Base-by-base conservation (phyloP, 1,140 invertebrate genomes). In the Pomacea maculata region DNA sequence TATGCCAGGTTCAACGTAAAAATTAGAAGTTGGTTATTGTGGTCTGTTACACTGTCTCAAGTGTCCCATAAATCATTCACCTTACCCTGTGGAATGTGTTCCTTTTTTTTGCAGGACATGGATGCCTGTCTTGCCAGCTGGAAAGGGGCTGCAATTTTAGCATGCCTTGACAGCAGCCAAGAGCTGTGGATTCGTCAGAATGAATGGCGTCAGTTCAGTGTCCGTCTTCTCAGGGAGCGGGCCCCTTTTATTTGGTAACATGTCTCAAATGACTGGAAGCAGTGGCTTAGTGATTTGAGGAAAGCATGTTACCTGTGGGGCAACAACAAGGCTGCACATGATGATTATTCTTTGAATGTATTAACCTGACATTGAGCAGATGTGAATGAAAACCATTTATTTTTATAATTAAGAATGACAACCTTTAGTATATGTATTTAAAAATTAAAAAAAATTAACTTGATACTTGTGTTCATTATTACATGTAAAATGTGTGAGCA, bases 121-220 rank as follows among this genome's bases (percentile, higher is more conserved):
- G 97, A 98, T 91, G 95, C 96, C 3, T 94, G 95, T 34, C 95
- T 96, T 91, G 95, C 95, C 0, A 93, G 95, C 1, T 98, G 97
- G 97, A 98, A 98, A 92, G 97, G 97, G 15, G 97, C 97, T 7
- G 95, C 96, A 7, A 95, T 99, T 21, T 94, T 98, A 93, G 96
- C 96, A 6, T 97, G 96, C 80, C 83, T 91, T 70, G 97, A 99
- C 91, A 96, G 97, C 1, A 96, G 96, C 1, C 95, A 96, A 83
- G 97, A 99, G 91, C 91, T 99, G 2, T 99, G 97, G 97, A 97
- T 99, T 73, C 93, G 93, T 78, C 93, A 94, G 68, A 92, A 93
- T 73, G 97, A 98, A 91, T 99, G 97, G 97, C 94, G 95, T 82
- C 95, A 95, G 81, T 94, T 94, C 89, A 96, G 96, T 17, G 94